Evolutionary conservation across 2,797 vertebrate genomes (phyloP).

Genomic region (Takifugu ocellatus): DNA sequence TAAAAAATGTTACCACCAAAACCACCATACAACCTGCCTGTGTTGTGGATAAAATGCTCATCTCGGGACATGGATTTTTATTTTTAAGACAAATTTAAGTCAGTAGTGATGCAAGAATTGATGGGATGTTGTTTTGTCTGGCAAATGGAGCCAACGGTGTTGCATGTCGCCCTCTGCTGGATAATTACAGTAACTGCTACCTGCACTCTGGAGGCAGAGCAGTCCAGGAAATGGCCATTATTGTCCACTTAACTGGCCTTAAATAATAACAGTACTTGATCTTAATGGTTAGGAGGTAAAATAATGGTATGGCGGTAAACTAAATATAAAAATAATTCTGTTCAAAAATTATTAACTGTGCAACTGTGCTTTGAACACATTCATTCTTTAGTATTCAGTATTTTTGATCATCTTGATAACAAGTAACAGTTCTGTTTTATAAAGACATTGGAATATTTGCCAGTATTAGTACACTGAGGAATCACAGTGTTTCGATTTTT

Average conservation of each 20-base stretch:
- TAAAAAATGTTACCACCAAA: neutral
- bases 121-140: slow-evolving; percentile 3
- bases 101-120: neutral
- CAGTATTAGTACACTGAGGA: too few relatives aligned
- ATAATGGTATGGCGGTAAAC: too few relatives aligned
- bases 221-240: neutral
- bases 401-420: neutral
- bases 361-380: neutral
- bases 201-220: neutral
- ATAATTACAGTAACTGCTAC: slow-evolving; percentile 22
- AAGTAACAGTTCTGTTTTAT: neutral
- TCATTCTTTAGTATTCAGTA: neutral
- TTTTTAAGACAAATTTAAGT: neutral
- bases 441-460: neutral
- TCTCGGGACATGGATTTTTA: slow-evolving; percentile 1
- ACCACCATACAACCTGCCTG: neutral
- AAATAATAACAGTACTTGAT: too few relatives aligned
- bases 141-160: neutral
- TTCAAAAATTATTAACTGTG: neutral
- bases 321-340: too few relatives aligned
- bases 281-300: too few relatives aligned
- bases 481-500: neutral
- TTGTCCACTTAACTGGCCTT: too few relatives aligned
- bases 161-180: slow-evolving; percentile 59
- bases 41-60: neutral